phyloP scores from a whole-genome alignment of 2,888 invertebrate genomes.

The Volucella inanis region DNA sequence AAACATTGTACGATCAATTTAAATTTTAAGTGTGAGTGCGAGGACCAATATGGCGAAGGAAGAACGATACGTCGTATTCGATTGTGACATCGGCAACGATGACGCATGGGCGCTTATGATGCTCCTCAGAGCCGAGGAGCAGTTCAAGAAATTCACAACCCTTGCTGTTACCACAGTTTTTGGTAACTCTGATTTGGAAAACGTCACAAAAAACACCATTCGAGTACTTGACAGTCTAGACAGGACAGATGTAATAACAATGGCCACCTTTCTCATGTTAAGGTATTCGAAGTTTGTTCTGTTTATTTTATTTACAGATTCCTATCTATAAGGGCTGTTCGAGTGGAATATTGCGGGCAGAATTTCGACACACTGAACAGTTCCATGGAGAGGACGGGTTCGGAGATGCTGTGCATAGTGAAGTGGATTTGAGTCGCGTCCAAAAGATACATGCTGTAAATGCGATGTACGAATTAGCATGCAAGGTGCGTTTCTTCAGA shows the following conservation, averaged over 20 bases:
- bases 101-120: constrained; percentile 86
- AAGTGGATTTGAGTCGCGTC: constrained; percentile 82
- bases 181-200: constrained; percentile 88
- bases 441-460: constrained; percentile 84
- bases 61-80: constrained; percentile 83
- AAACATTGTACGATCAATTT: too few relatives aligned
- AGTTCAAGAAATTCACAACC: constrained; percentile 79
- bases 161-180: constrained; percentile 89
- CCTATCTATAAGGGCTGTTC: constrained; percentile 78
- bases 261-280: background rate
- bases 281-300: background rate
- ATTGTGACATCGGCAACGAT: constrained; percentile 86
- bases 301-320: constrained; percentile 72
- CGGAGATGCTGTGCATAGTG: constrained; percentile 85
- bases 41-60: constrained; percentile 38
- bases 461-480: constrained; percentile 85
- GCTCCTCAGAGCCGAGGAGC: constrained; percentile 84
- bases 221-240: constrained; percentile 86
- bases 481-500: constrained; percentile 82
- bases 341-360: constrained; percentile 78
- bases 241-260: constrained; percentile 85
- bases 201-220: constrained; percentile 88
- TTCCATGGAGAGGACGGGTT: constrained; percentile 89
- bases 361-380: constrained; percentile 75
- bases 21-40: constrained; percentile 1